Conservation (phyloP, 2,797 vertebrate genomes). For the Echeneis naucrates region DNA sequence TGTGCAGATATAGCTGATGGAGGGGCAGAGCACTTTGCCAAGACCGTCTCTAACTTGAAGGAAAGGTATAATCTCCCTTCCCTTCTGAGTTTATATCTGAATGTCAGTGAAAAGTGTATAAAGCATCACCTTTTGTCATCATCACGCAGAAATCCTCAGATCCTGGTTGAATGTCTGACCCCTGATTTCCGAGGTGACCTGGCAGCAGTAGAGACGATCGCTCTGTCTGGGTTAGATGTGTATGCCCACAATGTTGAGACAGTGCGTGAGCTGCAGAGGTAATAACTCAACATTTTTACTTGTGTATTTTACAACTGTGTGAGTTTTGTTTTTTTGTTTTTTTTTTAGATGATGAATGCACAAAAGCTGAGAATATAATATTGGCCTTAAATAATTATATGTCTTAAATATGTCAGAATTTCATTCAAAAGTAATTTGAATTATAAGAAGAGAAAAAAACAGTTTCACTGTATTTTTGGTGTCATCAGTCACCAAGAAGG, state of each 20-base stretch:
- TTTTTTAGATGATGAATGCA: background rate
- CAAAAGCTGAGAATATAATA: background rate
- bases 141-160: constrained; percentile 85
- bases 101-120: background rate
- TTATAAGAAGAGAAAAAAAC: background rate
- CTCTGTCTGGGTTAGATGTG: constrained; percentile 92
- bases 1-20: constrained; percentile 92
- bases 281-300: background rate
- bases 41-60: constrained; percentile 92
- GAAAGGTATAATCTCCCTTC: constrained; percentile 85
- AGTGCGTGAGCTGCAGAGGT: constrained; percentile 95
- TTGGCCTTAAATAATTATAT: background rate
- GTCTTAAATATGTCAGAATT: background rate
- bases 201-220: constrained; percentile 89
- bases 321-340: background rate
- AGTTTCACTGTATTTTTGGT: background rate
- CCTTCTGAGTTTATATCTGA: background rate
- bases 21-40: constrained; percentile 93
- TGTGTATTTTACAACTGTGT: background rate
- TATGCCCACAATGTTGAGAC: constrained; percentile 98
- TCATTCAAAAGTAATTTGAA: background rate
- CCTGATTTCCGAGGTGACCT: constrained; percentile 96
- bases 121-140: background rate
- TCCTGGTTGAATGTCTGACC: constrained; percentile 95
- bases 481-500: background rate